These are phyloP conservation scores for Passer domesticus DNA, from an alignment of 2,113 vertebrate genomes.

Conservation along the genomic window DNA sequence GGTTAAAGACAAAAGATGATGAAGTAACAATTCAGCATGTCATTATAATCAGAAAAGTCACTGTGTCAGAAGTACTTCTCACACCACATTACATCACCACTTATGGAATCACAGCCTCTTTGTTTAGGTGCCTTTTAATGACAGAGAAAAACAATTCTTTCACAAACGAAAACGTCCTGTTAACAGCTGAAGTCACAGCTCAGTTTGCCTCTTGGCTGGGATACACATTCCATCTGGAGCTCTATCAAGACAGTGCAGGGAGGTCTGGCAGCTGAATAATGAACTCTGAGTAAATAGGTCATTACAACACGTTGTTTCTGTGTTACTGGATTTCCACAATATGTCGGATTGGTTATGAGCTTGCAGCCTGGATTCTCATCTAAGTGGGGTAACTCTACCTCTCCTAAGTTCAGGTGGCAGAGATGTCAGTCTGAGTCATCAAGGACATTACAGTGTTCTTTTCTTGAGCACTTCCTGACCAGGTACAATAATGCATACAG, in stretches of 20 bases:
- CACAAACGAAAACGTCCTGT: background rate
- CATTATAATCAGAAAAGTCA: background rate
- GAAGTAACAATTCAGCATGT: background rate
- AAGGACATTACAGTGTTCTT: background rate
- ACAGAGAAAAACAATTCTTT: constrained; percentile 25
- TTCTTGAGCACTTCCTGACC: background rate
- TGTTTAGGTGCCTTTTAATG: constrained; percentile 24
- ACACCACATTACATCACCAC: background rate
- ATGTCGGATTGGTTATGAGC: background rate
- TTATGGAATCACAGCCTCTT: background rate
- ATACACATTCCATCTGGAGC: constrained; percentile 52
- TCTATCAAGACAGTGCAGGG: constrained; percentile 50
- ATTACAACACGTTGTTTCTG: constrained; percentile 45
- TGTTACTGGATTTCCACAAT: constrained; percentile 25
- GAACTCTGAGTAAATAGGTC: constrained; percentile 47
- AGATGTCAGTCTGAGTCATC: background rate
- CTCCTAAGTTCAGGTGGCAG: background rate
- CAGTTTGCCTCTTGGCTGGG: constrained; percentile 14
- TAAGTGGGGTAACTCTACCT: background rate
- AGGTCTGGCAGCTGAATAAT: constrained; percentile 67
- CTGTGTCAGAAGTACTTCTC: background rate
- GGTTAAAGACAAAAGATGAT: background rate
- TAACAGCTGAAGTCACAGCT: constrained; percentile 64
- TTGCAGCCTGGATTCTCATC: constrained; percentile 23
- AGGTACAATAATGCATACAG: background rate